Conservation (phyloP, 2,113 vertebrate genomes). For the Esox niger region DNA sequence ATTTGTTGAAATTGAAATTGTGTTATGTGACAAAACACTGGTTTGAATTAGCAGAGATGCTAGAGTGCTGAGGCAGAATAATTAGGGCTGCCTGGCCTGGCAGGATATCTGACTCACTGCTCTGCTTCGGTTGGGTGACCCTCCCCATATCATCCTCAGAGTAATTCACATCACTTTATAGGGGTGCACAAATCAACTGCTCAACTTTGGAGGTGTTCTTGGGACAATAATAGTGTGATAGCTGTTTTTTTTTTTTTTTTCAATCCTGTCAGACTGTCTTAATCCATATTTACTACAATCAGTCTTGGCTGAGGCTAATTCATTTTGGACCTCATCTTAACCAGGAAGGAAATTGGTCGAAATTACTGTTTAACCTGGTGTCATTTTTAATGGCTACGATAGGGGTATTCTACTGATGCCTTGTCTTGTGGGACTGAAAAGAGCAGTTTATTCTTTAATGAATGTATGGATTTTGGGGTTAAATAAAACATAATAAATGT, state of each 20-base stretch:
- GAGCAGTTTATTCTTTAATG: not conserved
- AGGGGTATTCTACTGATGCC: not conserved
- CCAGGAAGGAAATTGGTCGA: not conserved
- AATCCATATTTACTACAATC: constrained; percentile 20
- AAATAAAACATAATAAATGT: not conserved
- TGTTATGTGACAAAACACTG: constrained; percentile 28
- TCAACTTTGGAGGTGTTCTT: not conserved
- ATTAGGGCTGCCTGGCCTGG: not conserved
- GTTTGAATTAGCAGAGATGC: constrained; percentile 25
- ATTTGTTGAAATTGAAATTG: not conserved
- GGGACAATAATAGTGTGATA: not conserved
- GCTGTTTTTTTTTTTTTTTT: not conserved
- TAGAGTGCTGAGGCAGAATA: constrained; percentile 3
- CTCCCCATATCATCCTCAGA: not conserved
- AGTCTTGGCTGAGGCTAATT: not conserved
- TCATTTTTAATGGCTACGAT: not conserved
- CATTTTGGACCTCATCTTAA: constrained; percentile 6
- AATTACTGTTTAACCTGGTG: not conserved
- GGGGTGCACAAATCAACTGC: not conserved
- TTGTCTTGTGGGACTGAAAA: not conserved
- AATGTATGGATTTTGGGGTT: not conserved
- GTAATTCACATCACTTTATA: constrained; percentile 5
- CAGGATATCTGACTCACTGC: constrained; percentile 13
- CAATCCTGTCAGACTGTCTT: not conserved
- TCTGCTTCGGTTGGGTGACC: not conserved